Evolutionary conservation across 2,797 vertebrate species (phyloP).

Genomic region (Ambastaia sidthimunki): DNA sequence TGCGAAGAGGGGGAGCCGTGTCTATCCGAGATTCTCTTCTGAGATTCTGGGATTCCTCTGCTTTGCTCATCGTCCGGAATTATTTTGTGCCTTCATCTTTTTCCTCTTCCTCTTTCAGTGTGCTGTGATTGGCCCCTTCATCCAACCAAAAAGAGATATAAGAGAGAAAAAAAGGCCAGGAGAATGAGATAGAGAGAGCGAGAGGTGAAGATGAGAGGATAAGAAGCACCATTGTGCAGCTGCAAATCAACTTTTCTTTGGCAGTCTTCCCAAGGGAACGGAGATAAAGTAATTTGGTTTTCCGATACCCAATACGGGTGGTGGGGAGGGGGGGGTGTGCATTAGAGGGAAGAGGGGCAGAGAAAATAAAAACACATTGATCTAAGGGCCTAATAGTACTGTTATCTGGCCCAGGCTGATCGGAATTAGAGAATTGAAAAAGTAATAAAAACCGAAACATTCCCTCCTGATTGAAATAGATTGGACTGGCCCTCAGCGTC

Average conservation of each 20-base stretch:
- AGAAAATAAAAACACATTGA: slow-evolving; percentile 65
- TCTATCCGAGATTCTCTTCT: slow-evolving; percentile 6
- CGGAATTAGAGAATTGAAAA: slow-evolving; percentile 55
- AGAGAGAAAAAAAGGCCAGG: slow-evolving; percentile 3
- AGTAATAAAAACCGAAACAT: slow-evolving; percentile 62
- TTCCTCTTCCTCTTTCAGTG: slow-evolving; percentile 40
- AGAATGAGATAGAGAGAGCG: slow-evolving; percentile 8
- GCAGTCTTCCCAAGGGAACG: slow-evolving; percentile 57
- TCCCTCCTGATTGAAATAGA: slow-evolving; percentile 60
- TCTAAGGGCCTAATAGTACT: slow-evolving; percentile 61
- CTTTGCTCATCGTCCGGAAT: slow-evolving; percentile 56
- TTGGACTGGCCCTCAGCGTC: slow-evolving; percentile 33
- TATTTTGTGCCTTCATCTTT: slow-evolving; percentile 54
- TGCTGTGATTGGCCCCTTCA: slow-evolving; percentile 57
- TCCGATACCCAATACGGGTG: slow-evolving; percentile 58
- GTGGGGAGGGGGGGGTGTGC: slow-evolving; percentile 44
- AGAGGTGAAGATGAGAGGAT: slow-evolving; percentile 60
- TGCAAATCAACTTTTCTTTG: slow-evolving; percentile 65
- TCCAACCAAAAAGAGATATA: slow-evolving; percentile 30
- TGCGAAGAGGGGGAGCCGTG: background rate
- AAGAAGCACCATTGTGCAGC: slow-evolving; percentile 57
- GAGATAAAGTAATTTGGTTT: slow-evolving; percentile 64
- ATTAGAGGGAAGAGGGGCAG: slow-evolving; percentile 21
- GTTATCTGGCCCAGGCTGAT: slow-evolving; percentile 57
- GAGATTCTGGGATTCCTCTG: slow-evolving; percentile 45